phyloP scores from a whole-genome alignment of 2,113 vertebrate species.

The Lophura nycthemera region DNA sequence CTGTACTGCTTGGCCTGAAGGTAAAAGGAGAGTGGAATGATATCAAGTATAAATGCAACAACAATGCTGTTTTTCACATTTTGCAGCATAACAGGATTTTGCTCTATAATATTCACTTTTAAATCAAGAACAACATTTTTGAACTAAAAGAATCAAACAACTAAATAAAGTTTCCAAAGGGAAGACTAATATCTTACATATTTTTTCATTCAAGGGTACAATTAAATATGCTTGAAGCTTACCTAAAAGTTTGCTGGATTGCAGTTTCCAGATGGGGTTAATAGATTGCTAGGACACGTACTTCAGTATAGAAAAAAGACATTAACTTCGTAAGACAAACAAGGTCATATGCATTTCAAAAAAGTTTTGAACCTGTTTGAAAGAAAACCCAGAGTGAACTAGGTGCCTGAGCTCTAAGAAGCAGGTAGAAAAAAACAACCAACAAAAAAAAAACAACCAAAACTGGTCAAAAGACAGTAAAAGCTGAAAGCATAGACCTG shows the following conservation, averaged over 20 bases:
- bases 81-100: not conserved
- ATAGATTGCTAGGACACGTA: not conserved
- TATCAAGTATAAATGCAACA: not conserved
- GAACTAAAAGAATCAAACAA: not conserved
- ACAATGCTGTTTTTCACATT: not conserved
- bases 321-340: not conserved
- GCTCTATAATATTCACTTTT: not conserved
- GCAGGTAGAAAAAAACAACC: not conserved
- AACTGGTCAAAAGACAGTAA: not conserved
- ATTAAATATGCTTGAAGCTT: not conserved
- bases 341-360: not conserved
- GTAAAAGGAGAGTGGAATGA: not conserved
- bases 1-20: not conserved
- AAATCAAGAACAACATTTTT: not conserved
- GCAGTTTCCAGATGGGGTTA: not conserved
- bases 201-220: not conserved
- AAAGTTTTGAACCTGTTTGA: not conserved
- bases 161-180: not conserved
- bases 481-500: not conserved
- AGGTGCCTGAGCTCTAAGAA: not conserved
- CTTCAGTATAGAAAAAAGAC: not conserved
- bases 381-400: not conserved
- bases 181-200: not conserved
- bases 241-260: not conserved
- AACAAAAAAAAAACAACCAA: not conserved